Evolutionary conservation across 2,113 vertebrate species (phyloP).

Genomic region (Ursus arctos): DNA sequence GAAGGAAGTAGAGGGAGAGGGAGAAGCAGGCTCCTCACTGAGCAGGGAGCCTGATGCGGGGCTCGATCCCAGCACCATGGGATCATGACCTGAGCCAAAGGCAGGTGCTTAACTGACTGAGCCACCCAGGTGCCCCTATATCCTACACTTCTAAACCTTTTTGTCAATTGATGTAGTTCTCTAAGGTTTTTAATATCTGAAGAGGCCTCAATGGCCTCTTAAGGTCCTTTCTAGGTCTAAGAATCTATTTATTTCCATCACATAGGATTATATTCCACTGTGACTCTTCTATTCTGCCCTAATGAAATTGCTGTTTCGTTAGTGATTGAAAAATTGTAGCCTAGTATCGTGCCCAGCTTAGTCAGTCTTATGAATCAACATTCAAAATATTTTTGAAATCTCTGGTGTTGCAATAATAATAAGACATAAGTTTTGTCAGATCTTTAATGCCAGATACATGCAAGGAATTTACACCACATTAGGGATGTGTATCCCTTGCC

Average conservation of each 20-base stretch:
- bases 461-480: background rate
- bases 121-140: background rate
- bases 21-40: background rate
- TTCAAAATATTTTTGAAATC: constrained; percentile 27
- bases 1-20: background rate
- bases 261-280: background rate
- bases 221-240: background rate
- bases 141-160: background rate
- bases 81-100: background rate
- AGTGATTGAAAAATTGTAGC: background rate
- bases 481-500: background rate
- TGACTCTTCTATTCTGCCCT: background rate
- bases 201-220: background rate
- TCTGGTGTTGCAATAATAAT: background rate
- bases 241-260: background rate
- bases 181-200: constrained; percentile 26
- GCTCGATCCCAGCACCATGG: background rate
- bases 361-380: background rate
- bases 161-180: constrained; percentile 3
- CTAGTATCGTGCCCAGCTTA: background rate
- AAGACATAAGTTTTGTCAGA: background rate
- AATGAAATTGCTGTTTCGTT: background rate
- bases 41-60: too few relatives aligned
- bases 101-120: background rate
- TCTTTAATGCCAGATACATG: background rate